These are phyloP conservation scores for Tipula helvola DNA, from an alignment of 2,888 invertebrate species.

Conservation along the genomic window DNA sequence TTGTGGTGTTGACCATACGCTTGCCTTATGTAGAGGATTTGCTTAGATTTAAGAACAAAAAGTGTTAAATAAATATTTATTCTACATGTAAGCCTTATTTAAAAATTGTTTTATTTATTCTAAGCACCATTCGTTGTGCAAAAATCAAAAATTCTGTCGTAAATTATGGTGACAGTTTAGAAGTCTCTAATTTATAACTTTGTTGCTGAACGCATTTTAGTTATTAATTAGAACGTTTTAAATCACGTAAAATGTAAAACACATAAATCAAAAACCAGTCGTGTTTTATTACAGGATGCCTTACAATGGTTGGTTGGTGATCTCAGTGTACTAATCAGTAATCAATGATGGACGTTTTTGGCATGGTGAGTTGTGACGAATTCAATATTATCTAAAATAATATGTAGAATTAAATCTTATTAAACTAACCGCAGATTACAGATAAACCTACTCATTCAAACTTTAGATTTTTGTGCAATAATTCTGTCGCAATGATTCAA, in stretches of 20 bases:
- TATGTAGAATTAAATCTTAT: too few species aligned
- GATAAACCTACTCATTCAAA: neutral
- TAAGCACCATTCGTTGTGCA: neutral
- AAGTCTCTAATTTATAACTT: neutral
- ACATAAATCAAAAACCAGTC: neutral
- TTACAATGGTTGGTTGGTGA: neutral
- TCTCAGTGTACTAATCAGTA: neutral
- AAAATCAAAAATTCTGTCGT: neutral
- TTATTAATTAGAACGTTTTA: neutral
- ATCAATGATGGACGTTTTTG: neutral
- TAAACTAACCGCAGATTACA: neutral
- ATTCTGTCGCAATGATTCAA: too few species aligned
- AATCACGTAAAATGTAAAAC: neutral
- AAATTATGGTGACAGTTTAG: neutral
- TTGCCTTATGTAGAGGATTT: slow-evolving; percentile 64
- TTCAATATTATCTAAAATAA: neutral
- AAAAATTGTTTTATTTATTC: neutral
- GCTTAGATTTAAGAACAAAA: slow-evolving; percentile 29
- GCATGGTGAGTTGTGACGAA: neutral
- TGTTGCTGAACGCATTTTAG: neutral
- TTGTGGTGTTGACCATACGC: slow-evolving; percentile 79
- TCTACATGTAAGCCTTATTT: neutral
- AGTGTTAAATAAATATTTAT: neutral
- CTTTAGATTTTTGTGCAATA: too few species aligned
- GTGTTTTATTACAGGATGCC: neutral